Evolutionary conservation across 2,113 vertebrate species (phyloP).

Genomic region (Emydocephalus ijimae): DNA sequence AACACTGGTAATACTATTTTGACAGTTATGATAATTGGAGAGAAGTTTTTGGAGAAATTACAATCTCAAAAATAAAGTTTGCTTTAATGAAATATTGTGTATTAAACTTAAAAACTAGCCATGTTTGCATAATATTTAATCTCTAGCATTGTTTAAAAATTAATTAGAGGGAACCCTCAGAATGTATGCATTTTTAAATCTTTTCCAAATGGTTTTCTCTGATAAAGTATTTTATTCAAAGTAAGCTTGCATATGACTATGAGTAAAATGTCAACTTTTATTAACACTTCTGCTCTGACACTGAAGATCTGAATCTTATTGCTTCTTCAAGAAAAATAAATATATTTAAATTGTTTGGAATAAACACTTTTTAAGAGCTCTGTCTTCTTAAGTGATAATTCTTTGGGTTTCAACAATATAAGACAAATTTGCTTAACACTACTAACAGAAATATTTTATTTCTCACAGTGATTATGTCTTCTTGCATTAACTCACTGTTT

Average conservation of each 20-base stretch:
- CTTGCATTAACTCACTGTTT: constrained; percentile 2
- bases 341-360: not conserved
- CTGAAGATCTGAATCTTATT: not conserved
- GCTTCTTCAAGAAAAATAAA: not conserved
- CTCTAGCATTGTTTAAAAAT: not conserved
- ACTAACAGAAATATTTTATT: not conserved
- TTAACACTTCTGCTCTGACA: not conserved
- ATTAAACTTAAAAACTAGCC: not conserved
- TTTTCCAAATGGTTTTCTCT: not conserved
- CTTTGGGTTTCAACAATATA: not conserved
- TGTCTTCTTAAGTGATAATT: not conserved
- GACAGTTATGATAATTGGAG: not conserved
- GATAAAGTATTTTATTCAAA: constrained; percentile 21
- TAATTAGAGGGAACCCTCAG: not conserved
- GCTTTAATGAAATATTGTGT: not conserved
- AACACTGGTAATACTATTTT: not conserved
- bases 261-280: constrained; percentile 29
- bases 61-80: not conserved
- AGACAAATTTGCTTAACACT: not conserved
- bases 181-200: not conserved
- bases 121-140: not conserved
- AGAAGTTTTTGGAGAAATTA: not conserved
- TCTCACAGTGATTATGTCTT: not conserved
- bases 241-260: constrained; percentile 3
- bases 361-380: not conserved